These are phyloP conservation scores for Nicator chloris DNA, from an alignment of 2,113 vertebrate genomes.

Conservation along the genomic window DNA sequence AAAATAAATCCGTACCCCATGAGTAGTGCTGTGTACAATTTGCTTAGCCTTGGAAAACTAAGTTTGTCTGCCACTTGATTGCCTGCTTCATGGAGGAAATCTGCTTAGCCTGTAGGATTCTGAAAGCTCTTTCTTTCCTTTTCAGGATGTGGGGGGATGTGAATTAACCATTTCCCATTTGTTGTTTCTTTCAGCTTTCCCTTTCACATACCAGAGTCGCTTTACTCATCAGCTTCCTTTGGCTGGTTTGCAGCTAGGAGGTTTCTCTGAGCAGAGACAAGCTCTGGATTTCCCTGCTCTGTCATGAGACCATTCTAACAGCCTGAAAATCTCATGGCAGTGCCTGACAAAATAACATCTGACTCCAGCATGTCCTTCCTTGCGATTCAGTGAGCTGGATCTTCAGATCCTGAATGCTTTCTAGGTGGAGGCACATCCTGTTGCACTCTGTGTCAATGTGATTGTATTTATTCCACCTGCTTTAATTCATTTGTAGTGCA, in stretches of 20 bases:
- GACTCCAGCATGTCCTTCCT: neutral
- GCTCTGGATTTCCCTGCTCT: neutral
- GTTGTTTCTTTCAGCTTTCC: constrained; percentile 35
- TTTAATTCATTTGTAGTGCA: neutral
- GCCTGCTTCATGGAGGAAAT: constrained; percentile 29
- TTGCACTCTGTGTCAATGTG: neutral
- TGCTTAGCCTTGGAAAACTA: constrained; percentile 18
- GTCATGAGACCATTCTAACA: neutral
- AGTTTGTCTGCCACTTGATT: constrained; percentile 32
- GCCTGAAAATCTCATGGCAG: neutral
- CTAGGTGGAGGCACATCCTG: neutral
- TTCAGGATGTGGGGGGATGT: neutral
- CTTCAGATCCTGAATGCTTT: neutral
- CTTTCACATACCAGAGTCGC: neutral
- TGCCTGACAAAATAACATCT: neutral
- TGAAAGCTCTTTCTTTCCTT: neutral
- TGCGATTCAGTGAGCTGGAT: neutral
- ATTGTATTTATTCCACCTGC: neutral
- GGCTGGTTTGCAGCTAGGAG: neutral
- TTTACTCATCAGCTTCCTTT: constrained; percentile 16
- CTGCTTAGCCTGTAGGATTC: neutral
- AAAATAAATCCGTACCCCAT: constrained; percentile 10
- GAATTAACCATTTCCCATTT: constrained; percentile 24
- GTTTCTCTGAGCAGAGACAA: neutral
- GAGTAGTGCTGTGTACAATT: constrained; percentile 14